Evolutionary conservation across 2,888 invertebrate genomes (phyloP).

Genomic region (Aporophyla nigra): DNA sequence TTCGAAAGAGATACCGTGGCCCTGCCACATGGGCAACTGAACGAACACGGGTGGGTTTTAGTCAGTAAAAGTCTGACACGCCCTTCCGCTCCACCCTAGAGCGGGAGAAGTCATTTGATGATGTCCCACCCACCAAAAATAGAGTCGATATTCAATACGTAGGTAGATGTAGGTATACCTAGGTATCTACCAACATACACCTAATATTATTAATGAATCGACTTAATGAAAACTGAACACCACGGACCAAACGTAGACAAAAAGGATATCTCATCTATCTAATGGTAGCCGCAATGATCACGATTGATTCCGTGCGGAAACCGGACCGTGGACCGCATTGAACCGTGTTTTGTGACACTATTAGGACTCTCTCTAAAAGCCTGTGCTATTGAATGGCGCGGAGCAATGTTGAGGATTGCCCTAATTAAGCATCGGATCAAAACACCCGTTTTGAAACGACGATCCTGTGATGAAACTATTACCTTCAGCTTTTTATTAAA

Average conservation of each 20-base stretch:
- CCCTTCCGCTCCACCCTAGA: too few species aligned
- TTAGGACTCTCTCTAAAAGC: not conserved
- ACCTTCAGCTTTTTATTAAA: too few species aligned
- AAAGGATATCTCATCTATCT: not conserved
- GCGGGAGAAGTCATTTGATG: too few species aligned
- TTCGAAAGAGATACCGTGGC: too few species aligned
- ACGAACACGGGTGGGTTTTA: too few species aligned
- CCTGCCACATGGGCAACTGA: too few species aligned
- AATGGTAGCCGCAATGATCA: slow-evolving; percentile 3
- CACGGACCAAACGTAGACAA: not conserved
- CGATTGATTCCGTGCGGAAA: not conserved
- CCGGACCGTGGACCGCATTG: too few species aligned
- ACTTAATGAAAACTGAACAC: not conserved
- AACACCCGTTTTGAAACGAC: too few species aligned
- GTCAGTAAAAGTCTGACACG: too few species aligned
- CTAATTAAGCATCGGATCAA: too few species aligned
- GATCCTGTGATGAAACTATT: too few species aligned
- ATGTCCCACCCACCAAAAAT: too few species aligned
- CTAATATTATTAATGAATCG: not conserved
- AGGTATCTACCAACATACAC: not conserved
- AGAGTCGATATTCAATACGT: not conserved
- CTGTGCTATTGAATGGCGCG: not conserved
- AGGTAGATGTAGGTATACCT: not conserved
- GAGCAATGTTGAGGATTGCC: not conserved
- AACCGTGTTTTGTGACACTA: slow-evolving; percentile 1